Evolutionary conservation across 2,888 invertebrate genomes (phyloP), one percentile per base, ranked within the genome.

Genomic region (Hermaeophaga mercurialis): DNA sequence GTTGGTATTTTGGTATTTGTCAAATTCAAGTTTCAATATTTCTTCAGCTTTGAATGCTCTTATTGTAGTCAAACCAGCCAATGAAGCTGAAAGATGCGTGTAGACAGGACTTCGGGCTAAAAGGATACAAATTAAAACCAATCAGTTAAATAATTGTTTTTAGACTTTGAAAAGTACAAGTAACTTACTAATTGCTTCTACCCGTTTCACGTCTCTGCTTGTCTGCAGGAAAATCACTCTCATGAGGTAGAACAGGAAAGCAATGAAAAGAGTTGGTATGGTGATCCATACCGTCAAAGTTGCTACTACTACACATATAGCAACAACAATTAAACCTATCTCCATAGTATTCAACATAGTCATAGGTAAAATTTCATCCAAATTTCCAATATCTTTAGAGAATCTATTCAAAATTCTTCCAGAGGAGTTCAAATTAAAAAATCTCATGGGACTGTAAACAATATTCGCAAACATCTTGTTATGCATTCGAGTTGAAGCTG

Each of bases 21-120:
- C 85, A 67, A 87, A 87, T 66, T 86, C 85, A 26, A 73, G 73
- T 18, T 46, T 60, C 44, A 91, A 81, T 3, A 82, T 80, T 11
- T 80, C 76, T 73, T 87, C 83, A 0, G 86, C 87, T 54, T 81
- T 79, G 65, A 88, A 86, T 1, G 90, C 88, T 64, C 91, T 79
- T 12, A 92, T 88, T 0, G 90, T 90, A 9, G 87, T 82, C 1
- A 92, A 76, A 1, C 92, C 92, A 75, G 88, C 85, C 17, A 92
- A 80, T 0, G 88, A 86, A 44, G 89, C 86, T 65, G 85, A 86
- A 33, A 91, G 78, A 66, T 91, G 87, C 0, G 86, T 84, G 73
- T 88, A 91, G 0, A 92, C 84, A 0, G 91, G 91, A 69, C 89
- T 90, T 47, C 89, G 83, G 45, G 88, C 90, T 90, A 74, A 47